Base-by-base conservation (phyloP, 92 coral and sea anemone species). In the Scolanthus callimorphus region DNA sequence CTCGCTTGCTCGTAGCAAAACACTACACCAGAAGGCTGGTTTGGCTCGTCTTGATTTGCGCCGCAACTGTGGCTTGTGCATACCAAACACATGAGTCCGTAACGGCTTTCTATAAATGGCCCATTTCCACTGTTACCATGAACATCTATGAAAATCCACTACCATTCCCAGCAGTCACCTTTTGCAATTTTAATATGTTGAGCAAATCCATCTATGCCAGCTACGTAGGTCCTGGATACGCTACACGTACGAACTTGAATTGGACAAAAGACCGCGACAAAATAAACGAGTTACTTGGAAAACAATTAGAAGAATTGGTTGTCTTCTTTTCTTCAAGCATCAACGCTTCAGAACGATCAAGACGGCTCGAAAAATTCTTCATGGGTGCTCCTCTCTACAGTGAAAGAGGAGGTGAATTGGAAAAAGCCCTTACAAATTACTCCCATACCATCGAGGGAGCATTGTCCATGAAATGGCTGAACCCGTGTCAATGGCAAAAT, bases 151-250 rank as follows among this genome's bases (percentile, higher is more conserved):
- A 17, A 3, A 25, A 34, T 12, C 4, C 27, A 23, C 31, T 28
- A 20, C n/a, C 44, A 9, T 70, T 70, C 30, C 77, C 69, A 2
- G 77, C 77, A 15, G 69, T 70, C 20, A 70, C 69, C 4, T 0
- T 70, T 1, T 70, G 77, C 39, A 59, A 70, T 30, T 10, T 60
- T 4, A 59, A 37, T 30, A 15, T 29, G 17, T 0, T 70, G 8
- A 60, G 63, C 26, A 2, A 34, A 15, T n/a, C n/a, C n/a, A n/a
- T n/a, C n/a, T n/a, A n/a, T n/a, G 6, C 41, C 6, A 34, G 15
- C 8, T 34, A 34, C 15, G 41, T 34, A 6, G 15, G 15, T n/a
- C n/a, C n/a, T n/a, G n/a, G n/a, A n/a, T n/a, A n/a, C n/a, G n/a
- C n/a, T n/a, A n/a, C n/a, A n/a, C n/a, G n/a, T n/a, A n/a, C n/a